Conservation (phyloP, 2,797 vertebrate genomes). For the Holocentrus rufus region DNA sequence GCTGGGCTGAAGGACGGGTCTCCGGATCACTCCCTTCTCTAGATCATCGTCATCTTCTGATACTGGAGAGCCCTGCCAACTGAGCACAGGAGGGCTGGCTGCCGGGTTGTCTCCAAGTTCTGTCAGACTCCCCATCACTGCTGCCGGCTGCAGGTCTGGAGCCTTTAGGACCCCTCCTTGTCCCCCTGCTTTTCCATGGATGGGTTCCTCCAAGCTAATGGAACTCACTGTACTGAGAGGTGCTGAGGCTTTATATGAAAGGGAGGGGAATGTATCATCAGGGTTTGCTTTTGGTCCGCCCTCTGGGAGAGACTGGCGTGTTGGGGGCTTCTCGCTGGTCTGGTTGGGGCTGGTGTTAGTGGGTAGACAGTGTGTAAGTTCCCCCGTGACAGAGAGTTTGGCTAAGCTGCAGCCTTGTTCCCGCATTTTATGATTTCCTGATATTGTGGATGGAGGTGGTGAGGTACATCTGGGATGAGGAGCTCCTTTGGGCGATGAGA, state of each 20-base stretch:
- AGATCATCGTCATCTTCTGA: conserved; percentile 82
- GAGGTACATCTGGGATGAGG: conserved; percentile 45
- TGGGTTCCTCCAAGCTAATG: conserved; percentile 32
- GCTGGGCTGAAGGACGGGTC: conserved; percentile 82
- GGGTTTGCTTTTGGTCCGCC: conserved; percentile 32
- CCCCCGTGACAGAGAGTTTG: conserved; percentile 40
- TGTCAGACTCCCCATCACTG: conserved; percentile 72
- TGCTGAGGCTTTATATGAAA: conserved; percentile 62
- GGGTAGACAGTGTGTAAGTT: conserved; percentile 18
- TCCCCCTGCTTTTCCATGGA: conserved; percentile 36
- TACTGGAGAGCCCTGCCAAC: conserved; percentile 84
- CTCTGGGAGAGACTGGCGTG: conserved; percentile 7
- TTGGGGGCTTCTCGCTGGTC: conserved; percentile 30
- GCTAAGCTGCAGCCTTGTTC: conserved; percentile 44
- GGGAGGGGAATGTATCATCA: conserved; percentile 45
- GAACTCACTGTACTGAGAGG: conserved; percentile 51
- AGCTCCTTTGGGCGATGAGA: conserved; percentile 16
- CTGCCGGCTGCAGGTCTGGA: conserved; percentile 82
- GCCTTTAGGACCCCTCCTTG: conserved; percentile 76
- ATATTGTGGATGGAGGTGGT: conserved; percentile 62
- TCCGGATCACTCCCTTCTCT: conserved; percentile 75
- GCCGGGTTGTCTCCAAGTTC: conserved; percentile 79
- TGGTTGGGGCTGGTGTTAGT: conserved; percentile 31
- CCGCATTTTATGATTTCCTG: conserved; percentile 59
- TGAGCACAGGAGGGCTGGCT: conserved; percentile 83